These are phyloP conservation scores for Tenebrosternarchus preto DNA, from an alignment of 2,113 vertebrate genomes.

Conservation along the genomic window DNA sequence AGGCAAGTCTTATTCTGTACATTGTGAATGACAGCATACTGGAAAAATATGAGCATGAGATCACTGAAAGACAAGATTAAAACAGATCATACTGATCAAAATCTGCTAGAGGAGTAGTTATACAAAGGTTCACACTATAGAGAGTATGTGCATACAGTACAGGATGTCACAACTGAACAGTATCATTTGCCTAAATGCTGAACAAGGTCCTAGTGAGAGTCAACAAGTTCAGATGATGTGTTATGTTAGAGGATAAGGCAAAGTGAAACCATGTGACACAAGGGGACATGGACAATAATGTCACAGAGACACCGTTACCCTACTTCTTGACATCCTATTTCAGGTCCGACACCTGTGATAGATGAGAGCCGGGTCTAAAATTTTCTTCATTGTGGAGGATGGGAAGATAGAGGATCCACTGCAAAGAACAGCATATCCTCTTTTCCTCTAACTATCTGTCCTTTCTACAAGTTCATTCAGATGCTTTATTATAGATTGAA, in stretches of 20 bases:
- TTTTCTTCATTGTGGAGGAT: neutral
- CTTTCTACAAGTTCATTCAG: neutral
- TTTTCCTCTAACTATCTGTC: neutral
- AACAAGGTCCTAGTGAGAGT: neutral
- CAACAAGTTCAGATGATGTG: neutral
- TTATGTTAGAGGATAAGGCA: neutral
- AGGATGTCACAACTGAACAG: neutral
- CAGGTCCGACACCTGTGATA: neutral
- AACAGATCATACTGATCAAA: no score
- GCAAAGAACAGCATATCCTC: neutral
- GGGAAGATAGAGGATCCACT: neutral
- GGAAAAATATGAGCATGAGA: neutral
- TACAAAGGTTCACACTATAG: neutral
- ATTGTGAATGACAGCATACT: neutral
- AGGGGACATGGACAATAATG: conserved; percentile 14
- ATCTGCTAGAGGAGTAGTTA: neutral
- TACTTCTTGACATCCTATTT: conserved; percentile 11
- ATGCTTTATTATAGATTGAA: conserved; percentile 7
- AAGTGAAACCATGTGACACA: neutral
- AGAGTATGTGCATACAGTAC: neutral
- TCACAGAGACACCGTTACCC: conserved; percentile 4
- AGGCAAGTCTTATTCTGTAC: neutral
- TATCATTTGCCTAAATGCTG: conserved; percentile 16
- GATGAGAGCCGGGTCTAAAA: neutral
- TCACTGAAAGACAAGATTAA: neutral